Evolutionary conservation across 1,140 invertebrate species (phyloP).

Genomic region (Leptinotarsa defecta): DNA sequence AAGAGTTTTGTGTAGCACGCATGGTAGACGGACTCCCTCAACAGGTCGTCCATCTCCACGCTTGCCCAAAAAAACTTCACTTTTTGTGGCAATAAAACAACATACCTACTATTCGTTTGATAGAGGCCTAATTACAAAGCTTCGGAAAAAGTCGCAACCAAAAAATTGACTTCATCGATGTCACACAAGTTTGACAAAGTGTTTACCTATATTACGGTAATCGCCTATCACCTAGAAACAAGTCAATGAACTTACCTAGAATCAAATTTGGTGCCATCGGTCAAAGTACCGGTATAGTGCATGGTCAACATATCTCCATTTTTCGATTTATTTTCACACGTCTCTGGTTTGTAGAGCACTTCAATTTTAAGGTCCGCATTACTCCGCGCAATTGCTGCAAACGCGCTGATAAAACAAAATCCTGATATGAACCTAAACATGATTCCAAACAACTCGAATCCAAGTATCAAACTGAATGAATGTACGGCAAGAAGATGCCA

Average conservation of each 20-base stretch:
- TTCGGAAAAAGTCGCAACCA: too few species aligned
- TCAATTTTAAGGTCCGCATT: constrained; percentile 78
- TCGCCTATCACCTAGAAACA: not conserved
- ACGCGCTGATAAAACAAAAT: constrained; percentile 42
- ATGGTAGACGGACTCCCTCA: too few species aligned
- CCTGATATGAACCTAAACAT: constrained; percentile 11
- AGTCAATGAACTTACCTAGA: constrained; percentile 73
- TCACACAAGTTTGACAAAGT: too few species aligned
- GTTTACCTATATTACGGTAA: too few species aligned
- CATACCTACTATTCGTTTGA: too few species aligned
- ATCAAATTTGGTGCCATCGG: constrained; percentile 90
- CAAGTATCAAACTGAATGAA: constrained; percentile 23
- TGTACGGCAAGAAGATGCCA: constrained; percentile 20
- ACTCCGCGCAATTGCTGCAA: constrained; percentile 31
- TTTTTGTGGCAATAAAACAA: too few species aligned
- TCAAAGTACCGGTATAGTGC: constrained; percentile 89
- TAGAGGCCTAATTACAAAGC: too few species aligned
- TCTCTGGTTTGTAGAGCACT: constrained; percentile 74
- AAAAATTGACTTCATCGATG: too few species aligned
- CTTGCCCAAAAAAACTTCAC: too few species aligned
- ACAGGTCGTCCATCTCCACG: too few species aligned
- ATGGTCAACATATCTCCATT: constrained; percentile 88
- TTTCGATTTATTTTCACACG: constrained; percentile 82
- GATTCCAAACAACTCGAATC: not conserved
- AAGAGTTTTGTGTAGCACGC: too few species aligned